phyloP scores from a whole-genome alignment of 2,113 vertebrate species.

The Struthidea cinerea region DNA sequence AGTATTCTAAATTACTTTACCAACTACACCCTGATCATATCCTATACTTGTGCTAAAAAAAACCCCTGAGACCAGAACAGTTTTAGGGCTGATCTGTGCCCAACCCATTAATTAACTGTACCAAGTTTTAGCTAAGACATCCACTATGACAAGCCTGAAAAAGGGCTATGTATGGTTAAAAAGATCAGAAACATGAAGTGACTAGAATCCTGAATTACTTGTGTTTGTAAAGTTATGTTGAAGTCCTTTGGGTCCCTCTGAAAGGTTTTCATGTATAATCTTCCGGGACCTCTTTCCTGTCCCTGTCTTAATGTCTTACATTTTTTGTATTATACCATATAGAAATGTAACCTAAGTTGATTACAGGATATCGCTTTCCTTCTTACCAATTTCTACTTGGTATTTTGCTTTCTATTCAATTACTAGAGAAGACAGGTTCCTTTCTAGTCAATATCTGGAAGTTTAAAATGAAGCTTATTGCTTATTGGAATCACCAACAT shows the following conservation, averaged over 20 bases:
- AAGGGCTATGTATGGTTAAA: background rate
- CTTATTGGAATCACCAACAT: background rate
- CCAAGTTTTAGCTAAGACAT: background rate
- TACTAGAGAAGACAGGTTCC: background rate
- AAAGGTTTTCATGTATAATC: background rate
- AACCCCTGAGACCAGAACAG: fast-evolving
- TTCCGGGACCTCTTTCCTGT: background rate
- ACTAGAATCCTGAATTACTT: background rate
- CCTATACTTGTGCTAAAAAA: background rate
- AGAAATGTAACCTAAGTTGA: background rate
- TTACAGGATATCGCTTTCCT: background rate
- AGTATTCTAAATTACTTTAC: background rate
- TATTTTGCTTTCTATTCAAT: background rate
- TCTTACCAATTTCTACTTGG: background rate
- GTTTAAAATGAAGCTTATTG: background rate
- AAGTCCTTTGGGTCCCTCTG: background rate
- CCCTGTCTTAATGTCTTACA: background rate
- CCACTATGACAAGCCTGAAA: background rate
- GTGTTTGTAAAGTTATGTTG: background rate
- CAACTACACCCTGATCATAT: background rate
- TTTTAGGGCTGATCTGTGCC: background rate
- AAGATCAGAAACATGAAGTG: background rate
- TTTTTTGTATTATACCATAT: background rate
- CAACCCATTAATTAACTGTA: background rate
- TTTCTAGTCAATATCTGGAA: background rate